Conservation (phyloP, 1,140 invertebrate genomes). For the Aphelenchoides avenae region DNA sequence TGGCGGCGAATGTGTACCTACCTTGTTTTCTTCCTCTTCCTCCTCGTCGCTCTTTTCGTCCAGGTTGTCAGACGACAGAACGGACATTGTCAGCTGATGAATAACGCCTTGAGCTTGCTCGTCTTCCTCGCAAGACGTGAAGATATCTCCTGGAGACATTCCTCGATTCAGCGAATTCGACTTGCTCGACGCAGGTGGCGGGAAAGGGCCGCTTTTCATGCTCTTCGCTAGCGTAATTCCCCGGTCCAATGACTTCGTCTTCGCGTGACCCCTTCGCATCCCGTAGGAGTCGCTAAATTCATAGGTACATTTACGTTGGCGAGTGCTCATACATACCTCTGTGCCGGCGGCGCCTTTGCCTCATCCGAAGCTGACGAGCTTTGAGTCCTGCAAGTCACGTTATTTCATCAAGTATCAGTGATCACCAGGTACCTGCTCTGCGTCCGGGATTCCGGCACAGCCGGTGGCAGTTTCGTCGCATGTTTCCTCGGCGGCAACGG, state of each 20-base stretch:
- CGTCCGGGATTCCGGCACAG: neutral
- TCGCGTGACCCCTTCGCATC: conserved; percentile 45
- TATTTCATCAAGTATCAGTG: no score
- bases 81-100: conserved; percentile 42
- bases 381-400: no score
- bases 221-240: conserved; percentile 44
- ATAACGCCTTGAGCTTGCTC: conserved; percentile 49
- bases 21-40: neutral
- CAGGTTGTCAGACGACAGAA: conserved; percentile 22
- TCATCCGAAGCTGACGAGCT: no score
- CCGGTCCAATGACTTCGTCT: conserved; percentile 51
- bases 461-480: neutral
- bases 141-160: conserved; percentile 37
- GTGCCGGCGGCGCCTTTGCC: no score
- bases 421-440: no score
- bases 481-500: conserved; percentile 36
- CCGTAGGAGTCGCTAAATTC: conserved; percentile 22
- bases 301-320: neutral
- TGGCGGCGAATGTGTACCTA: no score
- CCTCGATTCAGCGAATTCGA: conserved; percentile 52
- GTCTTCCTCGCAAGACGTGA: conserved; percentile 43
- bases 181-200: conserved; percentile 36
- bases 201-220: conserved; percentile 51
- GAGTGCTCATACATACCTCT: conserved; percentile 5
- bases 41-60: conserved; percentile 4